A percentile compares a stretch with the other conserved stretches of the same genome.
phyloP scores from a whole-genome alignment of 2,797 vertebrate species.

The Acanthornis magna region DNA sequence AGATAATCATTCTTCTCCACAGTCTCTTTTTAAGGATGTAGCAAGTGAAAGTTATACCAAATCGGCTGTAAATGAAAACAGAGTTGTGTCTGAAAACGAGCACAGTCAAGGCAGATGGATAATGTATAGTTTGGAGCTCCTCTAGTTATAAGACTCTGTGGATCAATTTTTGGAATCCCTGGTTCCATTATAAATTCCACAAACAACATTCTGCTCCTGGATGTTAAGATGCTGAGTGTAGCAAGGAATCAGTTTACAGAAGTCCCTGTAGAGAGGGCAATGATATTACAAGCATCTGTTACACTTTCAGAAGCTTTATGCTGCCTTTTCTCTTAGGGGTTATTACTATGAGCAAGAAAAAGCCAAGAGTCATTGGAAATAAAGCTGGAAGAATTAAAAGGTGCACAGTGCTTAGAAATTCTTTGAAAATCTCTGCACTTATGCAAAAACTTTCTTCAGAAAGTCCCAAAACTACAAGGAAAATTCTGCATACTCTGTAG shows the following conservation, averaged over 20 bases:
- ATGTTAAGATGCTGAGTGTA: constrained; percentile 28
- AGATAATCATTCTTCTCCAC: background rate
- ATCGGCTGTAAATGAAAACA: background rate
- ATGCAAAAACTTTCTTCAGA: background rate
- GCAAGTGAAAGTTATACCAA: background rate
- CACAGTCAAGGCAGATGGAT: background rate
- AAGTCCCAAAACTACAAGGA: background rate
- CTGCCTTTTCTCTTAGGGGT: background rate
- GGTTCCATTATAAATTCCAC: constrained; percentile 23
- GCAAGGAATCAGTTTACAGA: constrained; percentile 16
- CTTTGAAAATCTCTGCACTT: background rate
- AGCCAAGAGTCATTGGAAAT: background rate
- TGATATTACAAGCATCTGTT: constrained; percentile 52
- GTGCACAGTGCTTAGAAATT: background rate
- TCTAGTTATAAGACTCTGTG: background rate
- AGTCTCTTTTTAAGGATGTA: background rate
- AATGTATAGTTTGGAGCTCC: background rate
- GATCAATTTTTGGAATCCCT: constrained; percentile 27
- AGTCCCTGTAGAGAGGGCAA: constrained; percentile 9
- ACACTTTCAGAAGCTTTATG: background rate
- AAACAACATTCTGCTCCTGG: constrained; percentile 5
- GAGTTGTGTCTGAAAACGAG: background rate
- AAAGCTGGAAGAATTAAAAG: background rate
- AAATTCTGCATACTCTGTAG: background rate
- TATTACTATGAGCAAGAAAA: background rate